Evolutionary conservation across 2,888 invertebrate genomes (phyloP).

Genomic region (Drosophila pseudotalamancana): DNA sequence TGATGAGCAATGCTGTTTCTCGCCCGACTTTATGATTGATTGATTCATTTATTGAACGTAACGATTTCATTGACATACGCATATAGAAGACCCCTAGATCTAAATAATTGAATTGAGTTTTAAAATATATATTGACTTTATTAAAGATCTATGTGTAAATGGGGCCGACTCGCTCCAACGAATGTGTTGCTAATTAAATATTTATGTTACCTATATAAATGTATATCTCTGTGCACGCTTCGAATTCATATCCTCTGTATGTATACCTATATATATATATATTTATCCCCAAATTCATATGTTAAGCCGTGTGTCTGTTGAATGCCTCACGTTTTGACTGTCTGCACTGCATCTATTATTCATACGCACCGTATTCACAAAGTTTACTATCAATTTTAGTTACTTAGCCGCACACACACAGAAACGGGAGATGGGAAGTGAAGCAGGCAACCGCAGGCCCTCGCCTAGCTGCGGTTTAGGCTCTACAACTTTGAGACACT

Average conservation of each 20-base stretch:
- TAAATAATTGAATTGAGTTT: constrained; percentile 50
- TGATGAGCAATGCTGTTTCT: constrained; percentile 50
- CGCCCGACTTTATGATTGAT: constrained; percentile 61
- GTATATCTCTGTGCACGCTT: constrained; percentile 22
- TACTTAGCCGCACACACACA: constrained; percentile 37
- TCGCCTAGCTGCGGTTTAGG: constrained; percentile 47
- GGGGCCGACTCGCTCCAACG: constrained; percentile 7
- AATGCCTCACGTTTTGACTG: constrained; percentile 24
- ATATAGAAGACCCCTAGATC: constrained; percentile 35
- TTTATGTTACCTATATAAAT: constrained; percentile 28
- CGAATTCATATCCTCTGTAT: constrained; percentile 11
- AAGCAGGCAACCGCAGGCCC: constrained; percentile 25
- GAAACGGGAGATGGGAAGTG: not conserved
- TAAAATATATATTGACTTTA: constrained; percentile 12
- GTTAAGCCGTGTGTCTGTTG: constrained; percentile 18
- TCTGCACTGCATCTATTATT: constrained; percentile 61
- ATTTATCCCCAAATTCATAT: constrained; percentile 13
- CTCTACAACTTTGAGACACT: constrained; percentile 40
- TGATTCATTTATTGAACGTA: constrained; percentile 62
- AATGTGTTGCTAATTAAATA: constrained; percentile 45
- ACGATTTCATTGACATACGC: constrained; percentile 53
- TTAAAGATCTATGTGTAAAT: constrained; percentile 6
- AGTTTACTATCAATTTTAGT: constrained; percentile 54
- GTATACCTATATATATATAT: too few species aligned
- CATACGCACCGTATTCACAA: constrained; percentile 59